Evolutionary conservation across 1,140 invertebrate genomes (phyloP), one percentile per base, ranked within the genome.

Genomic region (Asbolus verrucosus): DNA sequence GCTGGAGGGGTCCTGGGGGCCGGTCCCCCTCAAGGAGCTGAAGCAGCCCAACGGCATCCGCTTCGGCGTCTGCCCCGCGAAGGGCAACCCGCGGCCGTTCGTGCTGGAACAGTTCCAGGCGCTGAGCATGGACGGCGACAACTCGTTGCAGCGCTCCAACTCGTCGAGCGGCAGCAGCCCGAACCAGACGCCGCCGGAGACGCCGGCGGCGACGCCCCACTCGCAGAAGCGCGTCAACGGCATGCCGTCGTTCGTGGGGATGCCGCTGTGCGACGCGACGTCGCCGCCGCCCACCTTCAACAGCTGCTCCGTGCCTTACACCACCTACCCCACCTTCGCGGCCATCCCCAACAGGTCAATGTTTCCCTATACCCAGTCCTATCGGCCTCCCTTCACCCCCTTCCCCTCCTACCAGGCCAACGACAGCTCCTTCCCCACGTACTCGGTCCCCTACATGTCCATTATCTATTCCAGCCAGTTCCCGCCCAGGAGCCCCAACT

Each of bases 161-260:
- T 89, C 87, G 19, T 89, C 87, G 46, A 87, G 84, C 74, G 86
- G 85, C 0, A 87, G 84, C 46, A 87, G 85, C 71, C 82, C 84
- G 46, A 85, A 84, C 21, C 84, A 85, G 1, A 84, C 86, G 0
- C 86, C 88, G 0, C 85, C 87, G 0, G 87, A 88, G 43, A 89
- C 88, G 1, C 87, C 88, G 30, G 86, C 87, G 81, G 36, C 76
- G 6, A 78, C 84, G 77, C 78, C 81, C 72, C 75, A 79, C 78
- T 70, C 76, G 38, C 67, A 75, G 77, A 74, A 75, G 65, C 76
- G 80, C 79, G 75, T 83, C 79, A 81, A 84, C 80, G 83, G 75
- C 15, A 68, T 78, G 73, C 82, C 71, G 73, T 85, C 73, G 77
- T 19, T 65, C 9, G 36, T 18, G 1, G 5, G 30, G 19, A 19